Percentiles rank a stretch among this genome's conserved stretches.
phyloP scores from a whole-genome alignment of 2,888 invertebrate genomes.

The Drosophila suboccidentalis region DNA sequence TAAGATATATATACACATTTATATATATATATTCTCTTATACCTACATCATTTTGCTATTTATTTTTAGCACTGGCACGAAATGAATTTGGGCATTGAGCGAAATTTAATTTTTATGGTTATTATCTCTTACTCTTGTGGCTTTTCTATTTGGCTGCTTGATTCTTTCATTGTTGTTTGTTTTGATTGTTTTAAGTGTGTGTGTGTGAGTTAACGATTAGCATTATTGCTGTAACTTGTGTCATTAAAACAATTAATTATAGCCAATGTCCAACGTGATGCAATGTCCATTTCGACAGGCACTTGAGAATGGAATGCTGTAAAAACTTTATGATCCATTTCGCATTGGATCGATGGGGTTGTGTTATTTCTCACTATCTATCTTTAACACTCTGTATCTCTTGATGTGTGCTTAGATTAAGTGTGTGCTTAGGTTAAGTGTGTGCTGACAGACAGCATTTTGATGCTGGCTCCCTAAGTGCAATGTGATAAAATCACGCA shows the following conservation, averaged over 20 bases:
- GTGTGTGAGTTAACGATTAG: conserved; percentile 35
- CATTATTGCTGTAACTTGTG: conserved; percentile 57
- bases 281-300: conserved; percentile 35
- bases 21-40: conserved; percentile 12
- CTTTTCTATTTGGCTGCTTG: conserved; percentile 27
- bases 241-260: conserved; percentile 70
- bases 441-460: conserved; percentile 24
- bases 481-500: conserved; percentile 23
- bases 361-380: not conserved
- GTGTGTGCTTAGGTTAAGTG: conserved; percentile 21
- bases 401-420: conserved; percentile 12
- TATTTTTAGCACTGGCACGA: conserved; percentile 54
- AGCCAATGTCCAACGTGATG: conserved; percentile 19
- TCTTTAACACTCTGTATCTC: not conserved
- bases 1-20: conserved; percentile 12
- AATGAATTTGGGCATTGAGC: conserved; percentile 28
- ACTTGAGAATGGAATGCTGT: conserved; percentile 62
- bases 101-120: conserved; percentile 51
- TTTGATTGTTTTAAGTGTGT: conserved; percentile 29
- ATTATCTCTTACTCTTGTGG: conserved; percentile 36
- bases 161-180: conserved; percentile 52
- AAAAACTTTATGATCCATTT: conserved; percentile 53
- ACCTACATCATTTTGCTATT: conserved; percentile 24
- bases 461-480: conserved; percentile 25
- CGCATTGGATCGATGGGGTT: conserved; percentile 16